Evolutionary conservation across 2,888 invertebrate species (phyloP), one percentile per base, ranked within the genome.

Genomic region (Parnassius orleans): DNA sequence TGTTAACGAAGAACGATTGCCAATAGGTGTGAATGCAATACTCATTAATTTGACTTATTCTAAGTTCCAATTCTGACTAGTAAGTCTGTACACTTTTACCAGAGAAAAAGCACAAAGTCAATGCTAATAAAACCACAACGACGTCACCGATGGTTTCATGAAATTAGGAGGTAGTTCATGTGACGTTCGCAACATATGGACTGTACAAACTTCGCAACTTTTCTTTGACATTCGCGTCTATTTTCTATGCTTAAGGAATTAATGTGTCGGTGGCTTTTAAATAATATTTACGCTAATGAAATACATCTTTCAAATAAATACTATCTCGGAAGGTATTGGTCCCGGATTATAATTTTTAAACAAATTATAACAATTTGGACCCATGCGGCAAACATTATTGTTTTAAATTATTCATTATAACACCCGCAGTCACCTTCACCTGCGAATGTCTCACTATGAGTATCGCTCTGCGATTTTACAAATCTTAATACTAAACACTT

Each of bases 261-360:
- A 90, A 87, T 88, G 90, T 92, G 92, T 92, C 92, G 92, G 92
- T 92, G 92, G 90, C 90, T 88, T 91, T 89, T 88, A 83, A 83
- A 86, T 87, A 88, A 84, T 80, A 88, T 89, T 91, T 89, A 90
- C 76, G 82, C 86, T 91, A 90, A 90, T 86, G 87, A 91, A 86
- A 89, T 88, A 90, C 84, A 87, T 86, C 80, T 87, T 87, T 88
- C 82, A 90, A 92, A 92, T 92, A 92, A 92, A 90, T 91, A 92
- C 92, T 91, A 92, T 89, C 82, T 86, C 87, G 88, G 90, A 92
- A 90, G 89, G 84, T 90, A 84, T 89, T 90, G 92, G 91, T 91
- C 92, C 92, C 92, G 80, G 80, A 80, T 89, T 90, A 92, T 92
- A 92, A 92, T 92, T 92, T 91, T 92, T 92, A 92, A 92, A 92